phyloP scores from a whole-genome alignment of 2,888 invertebrate species.

The Synergus japonicus region DNA sequence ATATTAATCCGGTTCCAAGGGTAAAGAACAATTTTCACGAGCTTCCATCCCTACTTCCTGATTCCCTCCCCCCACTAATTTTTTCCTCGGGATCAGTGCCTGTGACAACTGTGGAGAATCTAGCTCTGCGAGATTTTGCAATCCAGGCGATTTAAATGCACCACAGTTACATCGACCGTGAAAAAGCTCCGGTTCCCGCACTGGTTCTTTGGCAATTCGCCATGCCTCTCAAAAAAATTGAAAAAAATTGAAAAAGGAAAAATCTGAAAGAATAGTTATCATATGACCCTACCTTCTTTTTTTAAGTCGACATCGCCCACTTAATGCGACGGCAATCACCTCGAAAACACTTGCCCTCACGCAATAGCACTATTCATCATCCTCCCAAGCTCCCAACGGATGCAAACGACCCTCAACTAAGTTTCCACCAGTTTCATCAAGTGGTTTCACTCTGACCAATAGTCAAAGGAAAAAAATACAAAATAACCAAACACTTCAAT shows the following conservation, averaged over 20 bases:
- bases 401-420: slow-evolving; percentile 22
- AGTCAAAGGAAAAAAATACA: slow-evolving; percentile 20
- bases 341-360: slow-evolving; percentile 17
- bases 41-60: neutral
- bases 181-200: neutral
- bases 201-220: slow-evolving; percentile 19
- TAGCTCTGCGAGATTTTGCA: slow-evolving; percentile 27
- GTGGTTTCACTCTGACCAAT: slow-evolving; percentile 22
- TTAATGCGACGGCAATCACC: slow-evolving; percentile 22
- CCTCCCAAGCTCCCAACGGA: slow-evolving; percentile 20
- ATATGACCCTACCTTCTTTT: neutral
- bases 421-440: slow-evolving; percentile 22
- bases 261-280: slow-evolving; percentile 12
- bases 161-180: slow-evolving; percentile 31
- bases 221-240: neutral
- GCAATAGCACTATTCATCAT: slow-evolving; percentile 38
- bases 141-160: slow-evolving; percentile 29
- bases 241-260: neutral
- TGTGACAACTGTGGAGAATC: slow-evolving; percentile 29
- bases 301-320: slow-evolving; percentile 8
- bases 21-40: slow-evolving; percentile 24
- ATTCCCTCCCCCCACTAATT: slow-evolving; percentile 7
- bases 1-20: slow-evolving; percentile 10
- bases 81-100: slow-evolving; percentile 16
- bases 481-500: slow-evolving; percentile 6